Base-by-base conservation (phyloP, 2,113 vertebrate genomes). In the Gambusia affinis region DNA sequence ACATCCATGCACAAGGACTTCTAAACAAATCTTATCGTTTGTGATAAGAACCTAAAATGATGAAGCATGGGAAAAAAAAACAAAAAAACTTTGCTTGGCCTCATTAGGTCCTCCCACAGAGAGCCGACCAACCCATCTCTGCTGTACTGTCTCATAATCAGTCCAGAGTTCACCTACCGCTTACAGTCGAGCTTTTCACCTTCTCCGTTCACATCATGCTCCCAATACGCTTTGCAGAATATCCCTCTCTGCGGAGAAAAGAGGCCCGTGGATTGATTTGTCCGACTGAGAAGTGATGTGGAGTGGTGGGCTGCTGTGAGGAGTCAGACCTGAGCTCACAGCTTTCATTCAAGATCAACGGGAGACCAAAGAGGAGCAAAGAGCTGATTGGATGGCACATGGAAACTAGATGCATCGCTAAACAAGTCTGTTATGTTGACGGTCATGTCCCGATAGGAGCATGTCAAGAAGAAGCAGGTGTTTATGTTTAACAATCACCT, bases 121-220 rank as follows among this genome's bases (percentile, higher is more conserved):
- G 17, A 80, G 73, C 60, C 2, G 74, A 57, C 69, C 84, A 37
- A 79, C 90, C 88, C 31, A 87, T 85, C 39, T 61, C 73, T 44
- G 3, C 67, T 64, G 82, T 66, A 72, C 74, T 63, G 62, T 44
- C 14, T 77, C 72, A 84, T 62, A 74, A 64, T 78, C 85, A 72
- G 91, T 93, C 91, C 92, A 93, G 90, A 93, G 92, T 93, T 91
- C 92, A 93, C 82, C 76, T 83, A 77, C 64, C 15, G 1, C 63
- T 70, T 4, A 27, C 68, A 71, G 73, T 78, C 8, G 19, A 78
- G 63, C 47, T 64, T 75, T 81, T 85, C 31, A 6, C n/a, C 61
- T 64, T n/a, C 65, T 60, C 11, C 47, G 54, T 28, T 19, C 47
- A 60, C 29, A 29, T 63, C 4, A 44, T 12, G 64, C 51, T 17